Conservation (phyloP, 1,140 invertebrate genomes). For the Adoxophyes honmai region DNA sequence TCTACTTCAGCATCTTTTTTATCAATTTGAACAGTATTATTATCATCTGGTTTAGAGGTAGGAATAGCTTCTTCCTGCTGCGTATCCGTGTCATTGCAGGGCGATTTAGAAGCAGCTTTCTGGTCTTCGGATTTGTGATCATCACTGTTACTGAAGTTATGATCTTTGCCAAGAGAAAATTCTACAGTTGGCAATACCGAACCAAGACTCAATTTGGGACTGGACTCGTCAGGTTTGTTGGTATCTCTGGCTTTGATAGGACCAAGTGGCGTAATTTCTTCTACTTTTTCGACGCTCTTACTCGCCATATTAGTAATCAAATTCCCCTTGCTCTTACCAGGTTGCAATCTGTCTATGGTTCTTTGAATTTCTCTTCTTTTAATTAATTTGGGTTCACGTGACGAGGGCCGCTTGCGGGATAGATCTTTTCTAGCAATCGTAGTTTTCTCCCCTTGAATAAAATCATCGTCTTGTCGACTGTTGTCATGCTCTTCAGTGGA, state of each 20-base stretch:
- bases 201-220: conserved; percentile 88
- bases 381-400: conserved; percentile 62
- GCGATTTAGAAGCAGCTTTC: conserved; percentile 35
- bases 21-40: conserved; percentile 38
- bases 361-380: conserved; percentile 86
- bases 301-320: conserved; percentile 80
- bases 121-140: conserved; percentile 45
- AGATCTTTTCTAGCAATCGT: conserved; percentile 53
- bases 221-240: conserved; percentile 79
- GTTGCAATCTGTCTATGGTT: conserved; percentile 89
- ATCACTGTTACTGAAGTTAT: conserved; percentile 77
- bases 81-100: conserved; percentile 29
- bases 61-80: conserved; percentile 29
- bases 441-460: conserved; percentile 52
- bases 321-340: conserved; percentile 91
- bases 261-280: conserved; percentile 68
- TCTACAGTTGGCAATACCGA: conserved; percentile 84
- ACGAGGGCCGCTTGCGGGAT: conserved; percentile 63
- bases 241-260: conserved; percentile 76
- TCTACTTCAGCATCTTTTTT: conserved; percentile 70
- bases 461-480: conserved; percentile 61
- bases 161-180: conserved; percentile 79
- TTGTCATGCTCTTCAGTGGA: conserved; percentile 65
- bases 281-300: conserved; percentile 63
- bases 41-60: conserved; percentile 39